A percentile compares a stretch with the other conserved stretches of the same genome.
These are phyloP conservation scores for Donacobius atricapilla DNA, from an alignment of 2,113 vertebrate species.

Conservation along the genomic window DNA sequence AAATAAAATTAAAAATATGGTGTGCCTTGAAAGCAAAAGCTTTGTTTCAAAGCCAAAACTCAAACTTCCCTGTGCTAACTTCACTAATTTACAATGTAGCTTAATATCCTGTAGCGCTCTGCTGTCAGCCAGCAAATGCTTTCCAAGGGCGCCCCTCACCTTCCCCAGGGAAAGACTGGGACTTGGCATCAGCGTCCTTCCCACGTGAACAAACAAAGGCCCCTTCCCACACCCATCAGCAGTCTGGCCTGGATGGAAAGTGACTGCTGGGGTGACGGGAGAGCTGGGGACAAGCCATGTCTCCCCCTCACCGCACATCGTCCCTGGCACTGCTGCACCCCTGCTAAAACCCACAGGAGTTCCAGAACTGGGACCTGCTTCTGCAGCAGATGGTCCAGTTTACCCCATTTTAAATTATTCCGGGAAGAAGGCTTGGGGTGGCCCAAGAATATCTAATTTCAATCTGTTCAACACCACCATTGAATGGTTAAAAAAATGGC, in stretches of 20 bases:
- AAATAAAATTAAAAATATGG: neutral
- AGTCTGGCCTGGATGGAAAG: neutral
- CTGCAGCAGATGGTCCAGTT: neutral
- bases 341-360: neutral
- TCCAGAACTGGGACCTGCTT: neutral
- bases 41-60: neutral
- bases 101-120: neutral
- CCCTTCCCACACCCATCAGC: neutral
- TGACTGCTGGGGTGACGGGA: neutral
- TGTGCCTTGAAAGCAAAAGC: neutral
- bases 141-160: neutral
- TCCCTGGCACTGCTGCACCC: neutral
- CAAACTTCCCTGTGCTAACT: neutral
- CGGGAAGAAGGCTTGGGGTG: neutral
- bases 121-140: neutral
- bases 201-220: neutral
- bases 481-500: neutral
- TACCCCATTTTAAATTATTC: neutral
- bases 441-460: neutral
- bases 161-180: neutral
- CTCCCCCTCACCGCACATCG: fast-evolving
- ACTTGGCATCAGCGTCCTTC: neutral
- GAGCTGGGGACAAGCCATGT: neutral
- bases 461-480: neutral
- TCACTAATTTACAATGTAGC: neutral